Base-by-base conservation (phyloP, 1,140 invertebrate species). In the fruit fly (Drosophila melanogaster) region DNA sequence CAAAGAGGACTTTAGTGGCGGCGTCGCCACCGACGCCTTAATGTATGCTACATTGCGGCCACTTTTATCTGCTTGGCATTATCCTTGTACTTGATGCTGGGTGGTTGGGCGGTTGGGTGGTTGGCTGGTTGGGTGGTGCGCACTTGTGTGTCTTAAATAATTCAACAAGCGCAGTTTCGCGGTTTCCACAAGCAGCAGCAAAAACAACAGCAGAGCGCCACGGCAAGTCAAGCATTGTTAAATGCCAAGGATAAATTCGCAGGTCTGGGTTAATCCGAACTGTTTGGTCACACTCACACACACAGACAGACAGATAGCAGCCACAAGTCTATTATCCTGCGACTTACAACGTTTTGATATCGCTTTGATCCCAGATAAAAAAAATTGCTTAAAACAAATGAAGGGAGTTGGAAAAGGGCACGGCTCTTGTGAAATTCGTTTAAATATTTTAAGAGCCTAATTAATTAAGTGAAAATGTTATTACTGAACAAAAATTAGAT, bases 121-220 rank as follows among this genome's bases (percentile, higher is more conserved):
- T 3, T 49, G 24, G 24, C 7, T 49, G 47, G 15, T 40, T 47
- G 59, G 78, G 67, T 46, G 26, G 60, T 66, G 84, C 65, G 74
- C 65, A 86, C 81, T 86, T 83, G 81, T 86, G 81, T 81, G 69
- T 72, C 57, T 79, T 87, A 83, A 89, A 87, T 87, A 89, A 89
- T 87, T 87, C 76, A 87, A 83, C 65, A 89, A 83, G 79, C 79
- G 75, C 84, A 66, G 70, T 77, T 83, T 71, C 58, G 56, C 69
- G 60, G 56, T 74, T 47, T 40, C 43, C 51, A 51, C 12, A 43
- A 37, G 10, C 60, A 71, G 46, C 59, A 19, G 30, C 69, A 64
- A 19, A 30, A 47, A n/a, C 50, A 37, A 15, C 60, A 71, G 58
- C 44, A n/a, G 40, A 64, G 46, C 19, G 46, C 26, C 64, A 51